Percentiles rank a stretch among this genome's conserved stretches.
Conservation (phyloP, 2,797 vertebrate genomes). For the Setipinna tenuifilis region DNA sequence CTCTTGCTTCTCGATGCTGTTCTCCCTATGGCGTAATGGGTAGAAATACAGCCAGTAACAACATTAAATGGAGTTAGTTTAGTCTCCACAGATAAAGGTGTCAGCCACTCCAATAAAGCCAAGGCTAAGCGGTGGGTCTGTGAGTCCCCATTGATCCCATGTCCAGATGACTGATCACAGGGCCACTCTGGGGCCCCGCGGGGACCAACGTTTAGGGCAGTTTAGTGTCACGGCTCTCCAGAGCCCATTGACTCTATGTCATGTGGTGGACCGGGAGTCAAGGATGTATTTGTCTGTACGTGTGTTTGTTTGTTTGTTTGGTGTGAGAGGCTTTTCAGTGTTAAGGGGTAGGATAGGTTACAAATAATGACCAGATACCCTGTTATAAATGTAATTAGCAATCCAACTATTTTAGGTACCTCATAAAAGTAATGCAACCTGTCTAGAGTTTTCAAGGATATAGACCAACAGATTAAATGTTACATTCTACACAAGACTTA, state of each 20-base stretch:
- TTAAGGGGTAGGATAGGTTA: too few species aligned
- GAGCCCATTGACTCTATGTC: background rate
- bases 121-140: background rate
- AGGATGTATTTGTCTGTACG: background rate
- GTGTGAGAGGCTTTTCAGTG: background rate
- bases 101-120: background rate
- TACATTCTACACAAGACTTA: too few species aligned
- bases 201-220: slow-evolving; percentile 1
- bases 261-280: background rate
- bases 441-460: too few species aligned
- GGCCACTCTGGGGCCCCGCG: background rate
- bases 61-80: background rate
- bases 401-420: too few species aligned
- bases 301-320: background rate
- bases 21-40: background rate
- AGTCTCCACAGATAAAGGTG: slow-evolving; percentile 5
- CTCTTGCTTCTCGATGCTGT: background rate
- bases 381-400: too few species aligned
- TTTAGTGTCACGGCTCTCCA: slow-evolving; percentile 1
- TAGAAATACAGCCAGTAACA: background rate
- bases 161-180: slow-evolving; percentile 24
- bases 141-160: background rate
- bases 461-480: too few species aligned
- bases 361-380: too few species aligned
- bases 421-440: too few species aligned